These are phyloP conservation scores for Zaprionus kolodkinae DNA, from an alignment of 1,140 invertebrate genomes.

Conservation along the genomic window DNA sequence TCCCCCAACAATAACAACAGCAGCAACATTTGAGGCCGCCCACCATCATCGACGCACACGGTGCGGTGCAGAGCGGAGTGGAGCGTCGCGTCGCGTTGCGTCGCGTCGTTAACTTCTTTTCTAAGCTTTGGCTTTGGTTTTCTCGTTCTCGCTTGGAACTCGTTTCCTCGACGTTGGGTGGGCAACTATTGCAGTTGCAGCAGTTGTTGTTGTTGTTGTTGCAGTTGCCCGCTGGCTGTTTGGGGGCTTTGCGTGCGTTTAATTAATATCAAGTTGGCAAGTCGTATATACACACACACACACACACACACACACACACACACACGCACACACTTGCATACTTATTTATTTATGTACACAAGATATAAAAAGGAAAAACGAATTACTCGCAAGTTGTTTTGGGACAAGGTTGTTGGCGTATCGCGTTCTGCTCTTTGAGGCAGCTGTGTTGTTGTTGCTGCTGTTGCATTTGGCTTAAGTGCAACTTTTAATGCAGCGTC, in stretches of 20 bases:
- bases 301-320: constrained; percentile 6
- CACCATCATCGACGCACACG: constrained; percentile 41
- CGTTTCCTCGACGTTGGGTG: constrained; percentile 66
- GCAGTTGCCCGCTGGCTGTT: constrained; percentile 46
- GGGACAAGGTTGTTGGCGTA: constrained; percentile 77
- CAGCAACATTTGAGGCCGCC: constrained; percentile 28
- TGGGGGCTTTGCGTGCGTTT: constrained; percentile 67
- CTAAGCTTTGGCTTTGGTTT: constrained; percentile 45
- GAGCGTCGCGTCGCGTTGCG: no score
- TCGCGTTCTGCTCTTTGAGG: constrained; percentile 47
- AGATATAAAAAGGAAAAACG: constrained; percentile 55
- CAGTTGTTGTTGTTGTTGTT: constrained; percentile 12
- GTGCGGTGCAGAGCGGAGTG: not conserved
- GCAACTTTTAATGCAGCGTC: constrained; percentile 41
- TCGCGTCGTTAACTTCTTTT: constrained; percentile 41
- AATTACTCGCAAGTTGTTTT: constrained; percentile 74
- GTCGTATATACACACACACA: constrained; percentile 8
- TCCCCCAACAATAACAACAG: no score
- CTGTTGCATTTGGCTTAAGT: constrained; percentile 50
- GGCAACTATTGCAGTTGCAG: constrained; percentile 48
- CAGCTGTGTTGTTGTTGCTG: constrained; percentile 38
- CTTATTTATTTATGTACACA: constrained; percentile 28
- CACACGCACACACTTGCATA: constrained; percentile 3
- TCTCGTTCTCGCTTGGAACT: constrained; percentile 56
- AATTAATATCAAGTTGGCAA: constrained; percentile 72